Base-by-base conservation (phyloP, 2,797 vertebrate species). In the Trachurus trachurus region DNA sequence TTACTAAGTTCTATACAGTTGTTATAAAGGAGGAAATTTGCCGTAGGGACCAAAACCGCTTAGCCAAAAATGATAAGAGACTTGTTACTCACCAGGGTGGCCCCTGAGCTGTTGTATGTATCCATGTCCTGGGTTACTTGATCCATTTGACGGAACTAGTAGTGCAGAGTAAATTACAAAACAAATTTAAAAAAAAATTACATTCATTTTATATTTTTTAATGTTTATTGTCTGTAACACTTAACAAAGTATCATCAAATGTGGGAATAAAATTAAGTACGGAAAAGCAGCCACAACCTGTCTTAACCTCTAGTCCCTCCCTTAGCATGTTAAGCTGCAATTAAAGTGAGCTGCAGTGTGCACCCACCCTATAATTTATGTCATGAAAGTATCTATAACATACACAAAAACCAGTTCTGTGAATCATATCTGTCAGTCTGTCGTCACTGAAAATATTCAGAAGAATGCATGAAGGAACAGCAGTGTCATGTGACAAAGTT, bases 51-150 rank as follows among this genome's bases (percentile, higher is more conserved):
- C 31, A 34, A 34, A 34, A 34, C 31, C 31, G 6, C 31, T 34
- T 34, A 34, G 31, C 31, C 31, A 34, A 34, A 34, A 34, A 6
- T 6, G 6, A 34, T 34, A 6, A 34, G 31, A 21, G 12, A 22
- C 4, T 1, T 37, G 4, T 73, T 59, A 71, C 85, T 81, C 42
- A 89, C 87, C 45, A 0, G 3, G 10, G 0, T 29, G 3, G 1
- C 0, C 0, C 0, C 0, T 29, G 53, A 19, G 26, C 2, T 69
- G 16, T 37, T 70, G 78, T 71, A 66, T 0, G 0, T 0, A 0
- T 57, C 9, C 6, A 12, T 0, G 0, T 64, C 19, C 8, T 66
- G 3, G 9, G 0, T 1, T 45, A 16, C 47, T n/a, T 22, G 10
- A 31, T 49, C 2, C 7, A 0, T 10, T 21, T 79, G 37, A 52